These are phyloP conservation scores for Archocentrus centrarchus DNA, from an alignment of 2,113 vertebrate species.

Conservation along the genomic window DNA sequence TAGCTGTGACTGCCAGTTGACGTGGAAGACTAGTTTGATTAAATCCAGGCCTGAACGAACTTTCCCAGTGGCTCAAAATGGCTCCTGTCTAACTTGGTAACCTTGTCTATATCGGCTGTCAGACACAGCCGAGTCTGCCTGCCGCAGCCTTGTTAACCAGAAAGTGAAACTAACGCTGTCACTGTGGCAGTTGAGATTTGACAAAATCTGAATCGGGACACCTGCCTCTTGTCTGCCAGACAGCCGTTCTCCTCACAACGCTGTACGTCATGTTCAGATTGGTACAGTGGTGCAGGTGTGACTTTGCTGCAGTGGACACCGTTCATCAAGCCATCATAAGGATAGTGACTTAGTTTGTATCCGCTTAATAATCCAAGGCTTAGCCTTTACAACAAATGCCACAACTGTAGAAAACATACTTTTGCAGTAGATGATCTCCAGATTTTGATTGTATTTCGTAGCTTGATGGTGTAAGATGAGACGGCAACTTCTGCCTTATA, in stretches of 20 bases:
- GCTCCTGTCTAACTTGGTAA: constrained; percentile 45
- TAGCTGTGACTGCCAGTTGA: neutral
- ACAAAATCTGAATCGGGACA: neutral
- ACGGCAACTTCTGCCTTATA: neutral
- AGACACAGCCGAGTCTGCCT: neutral
- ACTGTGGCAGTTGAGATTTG: neutral
- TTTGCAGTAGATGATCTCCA: neutral
- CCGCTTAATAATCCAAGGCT: neutral
- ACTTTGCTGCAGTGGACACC: neutral
- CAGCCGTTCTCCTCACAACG: neutral
- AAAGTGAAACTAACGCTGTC: neutral
- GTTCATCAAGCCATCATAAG: neutral
- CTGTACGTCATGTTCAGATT: neutral
- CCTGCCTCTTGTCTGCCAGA: neutral
- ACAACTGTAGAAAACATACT: neutral
- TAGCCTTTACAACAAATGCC: neutral
- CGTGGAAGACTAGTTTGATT: constrained; percentile 3
- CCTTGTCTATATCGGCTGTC: constrained; percentile 54
- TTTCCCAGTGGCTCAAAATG: constrained; percentile 57
- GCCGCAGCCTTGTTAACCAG: neutral
- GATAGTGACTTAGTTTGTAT: neutral
- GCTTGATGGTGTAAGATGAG: neutral
- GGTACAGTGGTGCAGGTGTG: neutral
- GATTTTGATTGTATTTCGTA: neutral
- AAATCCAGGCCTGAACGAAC: neutral